Evolutionary conservation across 64 coral and sea anemone species (phyloP).

Genomic region (Pocillopora damicornis): DNA sequence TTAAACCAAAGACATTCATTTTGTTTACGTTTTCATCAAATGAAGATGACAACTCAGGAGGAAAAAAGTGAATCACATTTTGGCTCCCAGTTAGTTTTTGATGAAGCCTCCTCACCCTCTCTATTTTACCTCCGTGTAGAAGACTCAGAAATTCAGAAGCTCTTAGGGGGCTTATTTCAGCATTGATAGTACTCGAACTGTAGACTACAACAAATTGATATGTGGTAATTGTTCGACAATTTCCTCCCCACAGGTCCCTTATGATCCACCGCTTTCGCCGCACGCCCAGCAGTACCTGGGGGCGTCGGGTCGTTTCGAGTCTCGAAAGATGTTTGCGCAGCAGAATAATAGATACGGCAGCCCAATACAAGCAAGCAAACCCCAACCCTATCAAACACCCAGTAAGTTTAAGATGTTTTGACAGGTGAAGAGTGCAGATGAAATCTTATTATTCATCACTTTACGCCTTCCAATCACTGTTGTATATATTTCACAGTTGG

Average conservation of each 20-base stretch:
- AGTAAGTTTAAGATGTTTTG: not conserved
- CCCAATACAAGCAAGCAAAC: not conserved
- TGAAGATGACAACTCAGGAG: too few relatives aligned
- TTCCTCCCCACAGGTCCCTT: slow-evolving; percentile 22
- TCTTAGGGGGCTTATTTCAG: too few relatives aligned
- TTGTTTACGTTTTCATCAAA: too few relatives aligned
- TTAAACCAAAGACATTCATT: too few relatives aligned
- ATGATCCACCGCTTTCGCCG: slow-evolving; percentile 63
- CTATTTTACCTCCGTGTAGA: too few relatives aligned
- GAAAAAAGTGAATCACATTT: too few relatives aligned
- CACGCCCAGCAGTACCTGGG: slow-evolving; percentile 79
- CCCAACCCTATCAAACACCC: not conserved
- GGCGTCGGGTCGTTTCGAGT: slow-evolving; percentile 68
- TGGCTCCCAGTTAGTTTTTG: too few relatives aligned
- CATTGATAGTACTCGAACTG: too few relatives aligned
- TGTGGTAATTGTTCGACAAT: not conserved
- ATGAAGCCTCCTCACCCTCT: too few relatives aligned
- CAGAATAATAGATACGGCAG: slow-evolving; percentile 37
- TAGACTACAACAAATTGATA: not conserved
- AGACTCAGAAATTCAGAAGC: too few relatives aligned
- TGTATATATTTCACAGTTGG: not conserved
- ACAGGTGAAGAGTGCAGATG: not conserved
- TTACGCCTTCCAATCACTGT: not conserved
- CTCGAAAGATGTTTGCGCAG: slow-evolving; percentile 39
- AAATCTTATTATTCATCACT: not conserved